Evolutionary conservation across 2,888 invertebrate genomes (phyloP).

Genomic region (Stegophylla sp.): DNA sequence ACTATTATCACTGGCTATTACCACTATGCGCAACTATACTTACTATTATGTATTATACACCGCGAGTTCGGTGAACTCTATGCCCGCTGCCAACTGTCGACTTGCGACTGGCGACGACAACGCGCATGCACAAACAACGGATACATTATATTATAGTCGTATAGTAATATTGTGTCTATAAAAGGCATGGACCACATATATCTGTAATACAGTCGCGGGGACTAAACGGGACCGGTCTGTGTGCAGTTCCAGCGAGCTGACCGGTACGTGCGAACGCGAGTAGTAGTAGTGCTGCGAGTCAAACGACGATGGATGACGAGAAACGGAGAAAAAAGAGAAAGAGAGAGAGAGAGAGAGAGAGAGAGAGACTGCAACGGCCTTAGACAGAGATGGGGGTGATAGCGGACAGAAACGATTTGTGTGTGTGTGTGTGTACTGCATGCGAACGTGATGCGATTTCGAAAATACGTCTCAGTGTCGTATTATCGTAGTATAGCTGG

Average conservation of each 20-base stretch:
- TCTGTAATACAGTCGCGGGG: slow-evolving; percentile 18
- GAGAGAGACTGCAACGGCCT: not conserved
- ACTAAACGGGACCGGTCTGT: slow-evolving; percentile 49
- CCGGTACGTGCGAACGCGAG: not conserved
- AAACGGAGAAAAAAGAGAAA: not conserved
- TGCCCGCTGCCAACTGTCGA: not conserved
- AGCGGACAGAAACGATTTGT: not conserved
- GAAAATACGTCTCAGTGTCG: slow-evolving; percentile 37
- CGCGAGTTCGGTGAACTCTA: slow-evolving; percentile 40
- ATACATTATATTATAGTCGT: too few relatives aligned
- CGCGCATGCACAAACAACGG: not conserved
- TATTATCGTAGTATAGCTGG: not conserved
- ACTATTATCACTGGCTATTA: not conserved
- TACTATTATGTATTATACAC: slow-evolving; percentile 3
- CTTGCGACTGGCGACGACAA: not conserved
- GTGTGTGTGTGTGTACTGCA: not conserved
- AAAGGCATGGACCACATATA: slow-evolving; percentile 32
- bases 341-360: not conserved
- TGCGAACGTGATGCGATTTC: slow-evolving; percentile 54
- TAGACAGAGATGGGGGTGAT: too few relatives aligned
- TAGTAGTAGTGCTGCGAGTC: not conserved
- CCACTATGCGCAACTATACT: not conserved
- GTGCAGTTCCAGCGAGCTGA: not conserved
- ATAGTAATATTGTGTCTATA: slow-evolving; percentile 44
- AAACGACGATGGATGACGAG: not conserved